Base-by-base conservation (phyloP, 2,888 invertebrate species). In the Drosophila melanosoma region DNA sequence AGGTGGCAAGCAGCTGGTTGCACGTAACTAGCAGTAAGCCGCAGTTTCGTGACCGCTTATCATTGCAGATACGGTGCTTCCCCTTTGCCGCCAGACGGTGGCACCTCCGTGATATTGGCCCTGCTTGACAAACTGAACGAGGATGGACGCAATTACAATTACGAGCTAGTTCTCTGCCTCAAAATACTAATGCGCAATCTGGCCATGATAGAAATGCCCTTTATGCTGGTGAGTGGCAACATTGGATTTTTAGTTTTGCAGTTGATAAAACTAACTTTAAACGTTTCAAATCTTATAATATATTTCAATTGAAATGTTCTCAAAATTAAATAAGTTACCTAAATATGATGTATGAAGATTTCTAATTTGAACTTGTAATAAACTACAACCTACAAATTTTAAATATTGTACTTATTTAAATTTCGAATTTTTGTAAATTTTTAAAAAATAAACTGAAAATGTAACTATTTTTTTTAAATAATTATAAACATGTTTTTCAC, bases 121-220 rank as follows among this genome's bases (percentile, higher is more conserved):
- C 93, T 96, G 42, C 92, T 96, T 63, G 95, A 96, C 81, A 94
- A 95, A 90, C 92, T 96, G 5, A 94, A 94, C 65, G 96, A 96
- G 76, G 90, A 91, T 69, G 95, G 94, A 70, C 94, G 95, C 64
- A 93, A 94, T 72, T 96, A 96, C 91, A 96, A 96, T 0, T 95
- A 95, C 83, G 96, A 96, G 89, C 92, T 96, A 62, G 94, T 96
- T 0, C 94, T 94, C 4, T 97, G 97, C 90, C 93, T 97, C 20
- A 95, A 95, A 83, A 90, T 97, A 36, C 91, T 96, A 6, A 89
- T 97, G 57, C 94, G 96, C 85, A 95, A 95, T 6, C 93, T 96
- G 17, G 94, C 96, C 1, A 94, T 92, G 70, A 94, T 96, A 26
- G 93, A 92, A 76, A 93, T 95, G 74, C 94, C 95, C 51, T 93